Evolutionary conservation across 2,113 vertebrate species (phyloP).

Genomic region (Lamprologus ornatipinnis): DNA sequence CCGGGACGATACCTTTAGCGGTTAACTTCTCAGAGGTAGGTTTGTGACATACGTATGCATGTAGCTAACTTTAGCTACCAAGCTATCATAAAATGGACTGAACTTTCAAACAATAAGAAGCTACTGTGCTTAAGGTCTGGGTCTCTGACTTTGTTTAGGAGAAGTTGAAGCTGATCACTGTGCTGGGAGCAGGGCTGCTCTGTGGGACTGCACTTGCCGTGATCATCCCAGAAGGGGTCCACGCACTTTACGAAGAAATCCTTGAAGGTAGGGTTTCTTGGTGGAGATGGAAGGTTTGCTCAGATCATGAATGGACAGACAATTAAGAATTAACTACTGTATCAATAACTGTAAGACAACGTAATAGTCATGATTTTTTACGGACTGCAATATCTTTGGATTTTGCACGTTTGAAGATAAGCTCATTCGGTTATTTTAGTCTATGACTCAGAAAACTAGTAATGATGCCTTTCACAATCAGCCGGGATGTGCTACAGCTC

Average conservation of each 20-base stretch:
- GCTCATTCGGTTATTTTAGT: neutral
- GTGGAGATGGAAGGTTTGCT: neutral
- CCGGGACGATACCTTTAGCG: constrained; percentile 92
- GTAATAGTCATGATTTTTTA: neutral
- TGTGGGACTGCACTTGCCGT: constrained; percentile 96
- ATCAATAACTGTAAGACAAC: neutral
- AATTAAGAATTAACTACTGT: neutral
- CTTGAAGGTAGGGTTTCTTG: constrained; percentile 78
- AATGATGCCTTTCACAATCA: neutral
- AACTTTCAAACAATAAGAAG: neutral
- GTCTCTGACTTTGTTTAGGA: constrained; percentile 70
- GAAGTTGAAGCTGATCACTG: constrained; percentile 90
- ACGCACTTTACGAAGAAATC: constrained; percentile 95
- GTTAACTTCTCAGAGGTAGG: constrained; percentile 98
- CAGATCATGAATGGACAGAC: neutral
- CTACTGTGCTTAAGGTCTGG: neutral
- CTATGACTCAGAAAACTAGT: neutral
- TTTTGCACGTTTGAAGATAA: neutral
- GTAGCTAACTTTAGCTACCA: neutral
- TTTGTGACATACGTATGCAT: neutral
- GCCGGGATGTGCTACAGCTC: neutral
- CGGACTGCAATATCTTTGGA: neutral
- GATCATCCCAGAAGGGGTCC: constrained; percentile 96
- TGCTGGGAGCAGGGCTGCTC: constrained; percentile 92
- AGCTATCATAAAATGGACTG: neutral